Percentiles rank a stretch among this genome's conserved stretches.
Conservation (phyloP, 1,140 invertebrate species). For the Lasioglossum albipes region DNA sequence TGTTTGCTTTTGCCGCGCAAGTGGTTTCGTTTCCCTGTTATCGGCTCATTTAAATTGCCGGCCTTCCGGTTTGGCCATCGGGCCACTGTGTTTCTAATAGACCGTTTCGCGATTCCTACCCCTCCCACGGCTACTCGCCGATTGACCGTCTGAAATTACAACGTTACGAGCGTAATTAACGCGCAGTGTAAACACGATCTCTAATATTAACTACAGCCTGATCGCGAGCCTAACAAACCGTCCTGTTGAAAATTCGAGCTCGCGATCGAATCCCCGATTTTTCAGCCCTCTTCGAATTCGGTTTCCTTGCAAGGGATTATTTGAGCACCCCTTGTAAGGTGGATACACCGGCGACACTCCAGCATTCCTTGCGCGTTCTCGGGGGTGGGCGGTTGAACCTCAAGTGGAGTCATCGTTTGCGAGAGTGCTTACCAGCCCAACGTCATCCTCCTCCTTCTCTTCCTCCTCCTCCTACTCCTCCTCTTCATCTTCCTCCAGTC, state of each 20-base stretch:
- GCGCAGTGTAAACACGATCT: slow-evolving; percentile 12
- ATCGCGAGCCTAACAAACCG: not conserved
- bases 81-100: slow-evolving; percentile 32
- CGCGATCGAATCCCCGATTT: not conserved
- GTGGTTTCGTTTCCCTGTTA: slow-evolving; percentile 44
- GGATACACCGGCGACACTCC: slow-evolving; percentile 68
- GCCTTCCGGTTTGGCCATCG: slow-evolving; percentile 7
- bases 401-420: slow-evolving; percentile 75
- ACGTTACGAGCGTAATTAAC: slow-evolving; percentile 35
- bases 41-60: slow-evolving; percentile 38
- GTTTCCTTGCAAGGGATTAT: slow-evolving; percentile 50
- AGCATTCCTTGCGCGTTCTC: slow-evolving; percentile 71
- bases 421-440: slow-evolving; percentile 70
- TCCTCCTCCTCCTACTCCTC: slow-evolving; percentile 14
- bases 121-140: not conserved
- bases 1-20: slow-evolving; percentile 58
- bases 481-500: slow-evolving; percentile 37
- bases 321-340: slow-evolving; percentile 70
- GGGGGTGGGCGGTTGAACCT: slow-evolving; percentile 66
- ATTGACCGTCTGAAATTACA: slow-evolving; percentile 42
- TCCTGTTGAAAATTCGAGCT: not conserved
- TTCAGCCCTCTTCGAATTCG: not conserved
- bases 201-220: not conserved
- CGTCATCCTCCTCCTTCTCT: slow-evolving; percentile 60
- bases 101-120: slow-evolving; percentile 30